Conservation (phyloP, 2,797 vertebrate species). For the Takifugu rubripes region DNA sequence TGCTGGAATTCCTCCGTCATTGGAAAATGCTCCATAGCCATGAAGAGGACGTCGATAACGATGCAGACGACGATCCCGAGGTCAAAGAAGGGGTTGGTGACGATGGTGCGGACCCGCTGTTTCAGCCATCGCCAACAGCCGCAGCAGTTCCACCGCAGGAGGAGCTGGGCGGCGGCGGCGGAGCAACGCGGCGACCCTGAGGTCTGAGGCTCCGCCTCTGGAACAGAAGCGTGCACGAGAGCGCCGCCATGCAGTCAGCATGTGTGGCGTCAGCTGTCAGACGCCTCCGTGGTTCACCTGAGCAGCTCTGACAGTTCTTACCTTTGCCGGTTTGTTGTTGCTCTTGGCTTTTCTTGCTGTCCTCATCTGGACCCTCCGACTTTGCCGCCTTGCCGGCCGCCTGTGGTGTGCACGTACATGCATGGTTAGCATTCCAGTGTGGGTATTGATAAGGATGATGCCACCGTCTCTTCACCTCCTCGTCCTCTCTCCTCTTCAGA, state of each 20-base stretch:
- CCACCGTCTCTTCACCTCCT: conserved; percentile 14
- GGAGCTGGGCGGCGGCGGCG: conserved; percentile 74
- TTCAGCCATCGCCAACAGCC: conserved; percentile 77
- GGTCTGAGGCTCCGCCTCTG: conserved; percentile 80
- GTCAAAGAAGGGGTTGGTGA: conserved; percentile 90
- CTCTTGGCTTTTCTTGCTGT: background rate
- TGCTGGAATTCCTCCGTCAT: conserved; percentile 74
- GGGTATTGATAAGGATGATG: too few relatives aligned
- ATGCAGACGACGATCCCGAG: conserved; percentile 88
- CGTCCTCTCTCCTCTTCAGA: conserved; percentile 77
- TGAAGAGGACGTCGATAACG: conserved; percentile 86
- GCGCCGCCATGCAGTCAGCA: background rate
- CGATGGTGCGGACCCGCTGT: conserved; percentile 67
- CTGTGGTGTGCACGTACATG: too few relatives aligned
- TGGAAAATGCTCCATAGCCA: conserved; percentile 89
- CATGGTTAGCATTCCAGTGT: background rate
- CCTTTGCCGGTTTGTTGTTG: conserved; percentile 17
- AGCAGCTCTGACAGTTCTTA: too few relatives aligned
- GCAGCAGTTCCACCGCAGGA: conserved; percentile 87
- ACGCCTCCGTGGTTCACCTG: too few relatives aligned
- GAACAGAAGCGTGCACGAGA: background rate
- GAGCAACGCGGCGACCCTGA: conserved; percentile 79
- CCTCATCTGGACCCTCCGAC: background rate
- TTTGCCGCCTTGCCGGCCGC: too few relatives aligned
- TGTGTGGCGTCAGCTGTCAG: too few relatives aligned